Conservation (phyloP, 2,113 vertebrate genomes). For the Sarotherodon lohbergeri region DNA sequence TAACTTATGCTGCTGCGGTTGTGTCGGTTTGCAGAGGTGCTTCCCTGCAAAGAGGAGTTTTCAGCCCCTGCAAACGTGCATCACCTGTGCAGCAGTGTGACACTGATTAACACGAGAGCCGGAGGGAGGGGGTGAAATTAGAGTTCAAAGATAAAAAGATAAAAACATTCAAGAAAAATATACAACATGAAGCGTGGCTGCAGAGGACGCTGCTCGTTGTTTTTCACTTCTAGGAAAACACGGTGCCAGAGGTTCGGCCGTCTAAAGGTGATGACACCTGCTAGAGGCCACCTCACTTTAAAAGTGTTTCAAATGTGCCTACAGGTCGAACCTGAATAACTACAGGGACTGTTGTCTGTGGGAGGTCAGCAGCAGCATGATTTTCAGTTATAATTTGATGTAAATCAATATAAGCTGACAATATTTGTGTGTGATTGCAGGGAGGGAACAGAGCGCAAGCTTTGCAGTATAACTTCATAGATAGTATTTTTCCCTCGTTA, state of each 20-base stretch:
- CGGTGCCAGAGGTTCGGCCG: not conserved
- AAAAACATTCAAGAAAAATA: not conserved
- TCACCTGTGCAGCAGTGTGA: not conserved
- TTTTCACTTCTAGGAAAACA: not conserved
- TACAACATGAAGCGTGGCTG: not conserved
- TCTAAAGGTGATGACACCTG: not conserved
- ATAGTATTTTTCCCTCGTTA: not conserved
- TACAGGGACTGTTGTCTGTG: not conserved
- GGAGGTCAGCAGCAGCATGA: not conserved
- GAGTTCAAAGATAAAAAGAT: not conserved
- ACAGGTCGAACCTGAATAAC: not conserved
- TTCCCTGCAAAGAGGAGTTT: not conserved
- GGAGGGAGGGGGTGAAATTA: not conserved
- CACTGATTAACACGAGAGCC: not conserved
- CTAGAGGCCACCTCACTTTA: not conserved
- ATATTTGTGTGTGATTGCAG: not conserved
- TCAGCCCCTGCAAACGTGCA: not conserved
- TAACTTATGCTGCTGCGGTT: not conserved
- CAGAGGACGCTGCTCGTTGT: not conserved
- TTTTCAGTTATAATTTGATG: not conserved
- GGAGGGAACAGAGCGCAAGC: not conserved
- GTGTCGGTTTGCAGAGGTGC: not conserved
- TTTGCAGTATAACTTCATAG: not conserved
- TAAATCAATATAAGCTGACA: not conserved
- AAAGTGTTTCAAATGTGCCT: not conserved